phyloP scores from a whole-genome alignment of 2,888 invertebrate genomes.

The Chirona hameri region DNA sequence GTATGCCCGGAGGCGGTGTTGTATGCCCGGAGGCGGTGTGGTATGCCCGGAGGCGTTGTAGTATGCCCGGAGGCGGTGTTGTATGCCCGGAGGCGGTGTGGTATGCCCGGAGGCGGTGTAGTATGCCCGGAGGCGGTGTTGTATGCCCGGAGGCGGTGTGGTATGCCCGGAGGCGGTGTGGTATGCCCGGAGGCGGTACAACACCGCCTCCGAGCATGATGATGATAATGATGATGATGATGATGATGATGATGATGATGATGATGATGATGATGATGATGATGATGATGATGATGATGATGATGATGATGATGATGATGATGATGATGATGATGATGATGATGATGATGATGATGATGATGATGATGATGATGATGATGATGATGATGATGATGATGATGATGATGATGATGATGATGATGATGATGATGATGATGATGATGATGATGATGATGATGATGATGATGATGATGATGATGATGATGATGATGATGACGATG shows the following conservation, averaged over 20 bases:
- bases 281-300: slow-evolving; percentile 22
- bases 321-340: slow-evolving; percentile 22
- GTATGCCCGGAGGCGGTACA: too few relatives aligned
- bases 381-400: slow-evolving; percentile 22
- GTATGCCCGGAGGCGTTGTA: too few relatives aligned
- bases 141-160: too few relatives aligned
- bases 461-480: slow-evolving; percentile 11
- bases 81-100: too few relatives aligned
- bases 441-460: slow-evolving; percentile 10
- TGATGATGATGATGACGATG: slow-evolving; percentile 22
- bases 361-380: slow-evolving; percentile 22
- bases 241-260: slow-evolving; percentile 22
- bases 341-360: slow-evolving; percentile 22
- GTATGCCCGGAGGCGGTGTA: too few relatives aligned
- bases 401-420: slow-evolving; percentile 22
- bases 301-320: slow-evolving; percentile 22
- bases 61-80: too few relatives aligned
- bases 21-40: too few relatives aligned
- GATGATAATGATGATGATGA: slow-evolving; percentile 22
- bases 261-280: slow-evolving; percentile 22
- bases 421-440: neutral
- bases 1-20: too few relatives aligned
- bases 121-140: too few relatives aligned
- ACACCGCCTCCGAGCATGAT: too few relatives aligned
- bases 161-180: too few relatives aligned